Conservation (phyloP, 2,888 invertebrate species). For the Mimas tiliae region DNA sequence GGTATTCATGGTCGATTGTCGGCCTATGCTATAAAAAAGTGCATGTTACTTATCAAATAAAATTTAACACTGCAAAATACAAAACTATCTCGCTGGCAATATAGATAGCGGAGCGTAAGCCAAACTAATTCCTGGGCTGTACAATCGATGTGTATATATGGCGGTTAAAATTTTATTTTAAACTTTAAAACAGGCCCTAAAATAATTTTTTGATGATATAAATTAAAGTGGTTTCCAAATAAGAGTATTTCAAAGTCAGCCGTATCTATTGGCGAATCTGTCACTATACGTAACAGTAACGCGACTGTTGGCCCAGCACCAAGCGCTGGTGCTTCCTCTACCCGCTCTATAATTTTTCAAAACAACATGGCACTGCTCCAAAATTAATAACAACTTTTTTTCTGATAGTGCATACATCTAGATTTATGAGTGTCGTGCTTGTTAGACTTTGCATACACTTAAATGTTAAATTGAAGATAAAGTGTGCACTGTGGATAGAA, state of each 20-base stretch:
- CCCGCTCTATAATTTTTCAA: constrained; percentile 71
- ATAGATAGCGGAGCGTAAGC: too few species aligned
- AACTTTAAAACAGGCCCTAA: too few species aligned
- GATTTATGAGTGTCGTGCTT: constrained; percentile 45
- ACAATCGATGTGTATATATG: too few species aligned
- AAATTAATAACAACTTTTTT: constrained; percentile 62
- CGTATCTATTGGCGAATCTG: constrained; percentile 47
- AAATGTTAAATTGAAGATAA: background rate
- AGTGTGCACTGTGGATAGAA: background rate
- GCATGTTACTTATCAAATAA: too few species aligned
- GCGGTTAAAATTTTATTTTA: too few species aligned
- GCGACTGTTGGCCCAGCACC: constrained; percentile 65
- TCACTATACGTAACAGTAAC: constrained; percentile 53
- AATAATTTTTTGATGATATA: background rate
- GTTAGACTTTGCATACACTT: constrained; percentile 1
- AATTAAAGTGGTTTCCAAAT: constrained; percentile 13
- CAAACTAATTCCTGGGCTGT: too few species aligned
- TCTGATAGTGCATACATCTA: constrained; percentile 61
- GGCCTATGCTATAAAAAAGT: too few species aligned
- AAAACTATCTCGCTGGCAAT: too few species aligned
- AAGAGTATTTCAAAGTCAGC: constrained; percentile 25
- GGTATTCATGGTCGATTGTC: too few species aligned
- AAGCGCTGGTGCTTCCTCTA: constrained; percentile 52
- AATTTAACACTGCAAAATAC: too few species aligned
- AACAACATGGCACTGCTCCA: constrained; percentile 74